phyloP scores from a whole-genome alignment of 1,140 invertebrate species.

The Eurytemora carolleeae region DNA sequence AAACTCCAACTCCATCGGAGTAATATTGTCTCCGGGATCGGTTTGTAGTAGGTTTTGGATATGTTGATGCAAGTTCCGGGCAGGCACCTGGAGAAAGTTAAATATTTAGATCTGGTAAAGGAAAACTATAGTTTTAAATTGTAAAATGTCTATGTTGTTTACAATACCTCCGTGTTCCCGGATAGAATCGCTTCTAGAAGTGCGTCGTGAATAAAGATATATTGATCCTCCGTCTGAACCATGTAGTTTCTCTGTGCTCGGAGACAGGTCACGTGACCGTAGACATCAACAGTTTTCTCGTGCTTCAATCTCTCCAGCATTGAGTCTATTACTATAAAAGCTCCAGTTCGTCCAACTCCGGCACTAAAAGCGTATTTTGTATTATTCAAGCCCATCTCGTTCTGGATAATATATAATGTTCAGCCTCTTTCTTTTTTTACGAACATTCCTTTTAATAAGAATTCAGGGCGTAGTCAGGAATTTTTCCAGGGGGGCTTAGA shows the following conservation, averaged over 20 bases:
- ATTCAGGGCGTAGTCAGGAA: too few relatives aligned
- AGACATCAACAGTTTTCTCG: conserved; percentile 94
- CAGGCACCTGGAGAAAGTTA: conserved; percentile 38
- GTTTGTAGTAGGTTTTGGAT: conserved; percentile 67
- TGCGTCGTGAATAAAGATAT: conserved; percentile 97
- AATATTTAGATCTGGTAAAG: too few relatives aligned
- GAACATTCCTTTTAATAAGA: too few relatives aligned
- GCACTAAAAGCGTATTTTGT: conserved; percentile 58
- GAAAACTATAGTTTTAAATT: too few relatives aligned
- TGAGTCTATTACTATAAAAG: conserved; percentile 93
- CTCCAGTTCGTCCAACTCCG: conserved; percentile 92
- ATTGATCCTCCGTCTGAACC: conserved; percentile 47
- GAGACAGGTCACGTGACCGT: conserved; percentile 91
- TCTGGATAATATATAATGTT: neutral
- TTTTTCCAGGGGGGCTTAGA: too few relatives aligned
- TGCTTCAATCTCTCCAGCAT: conserved; percentile 84
- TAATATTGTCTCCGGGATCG: conserved; percentile 52
- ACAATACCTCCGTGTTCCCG: conserved; percentile 68
- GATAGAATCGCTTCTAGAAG: conserved; percentile 85
- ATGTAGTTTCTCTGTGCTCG: conserved; percentile 92
- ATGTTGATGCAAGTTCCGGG: conserved; percentile 73
- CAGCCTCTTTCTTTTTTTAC: too few relatives aligned
- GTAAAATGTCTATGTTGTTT: too few relatives aligned
- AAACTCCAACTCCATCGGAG: conserved; percentile 95
- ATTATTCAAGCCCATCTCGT: conserved; percentile 17